Percentiles rank a stretch among this genome's conserved stretches.
These are phyloP conservation scores for Rhegmatorhina hoffmannsi DNA, from an alignment of 2,113 vertebrate species.

Conservation along the genomic window DNA sequence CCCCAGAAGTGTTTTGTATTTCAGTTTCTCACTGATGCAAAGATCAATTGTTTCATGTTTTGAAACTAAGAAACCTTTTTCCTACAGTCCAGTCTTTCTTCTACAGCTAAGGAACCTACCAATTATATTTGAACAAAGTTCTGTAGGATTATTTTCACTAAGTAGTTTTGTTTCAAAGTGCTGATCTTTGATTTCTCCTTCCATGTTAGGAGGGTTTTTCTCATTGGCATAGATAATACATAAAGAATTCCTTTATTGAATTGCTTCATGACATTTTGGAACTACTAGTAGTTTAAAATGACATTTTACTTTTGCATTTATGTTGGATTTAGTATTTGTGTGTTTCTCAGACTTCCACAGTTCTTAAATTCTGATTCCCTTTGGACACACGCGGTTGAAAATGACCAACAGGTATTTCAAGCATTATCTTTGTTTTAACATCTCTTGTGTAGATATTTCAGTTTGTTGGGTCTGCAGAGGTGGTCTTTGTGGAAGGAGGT, in stretches of 20 bases:
- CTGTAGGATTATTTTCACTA: neutral
- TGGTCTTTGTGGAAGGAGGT: neutral
- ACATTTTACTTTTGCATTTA: accelerated
- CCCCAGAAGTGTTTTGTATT: neutral
- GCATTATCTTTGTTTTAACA: neutral
- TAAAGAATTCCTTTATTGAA: neutral
- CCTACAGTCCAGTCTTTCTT: neutral
- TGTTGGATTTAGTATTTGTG: neutral
- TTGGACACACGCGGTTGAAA: conserved; percentile 14
- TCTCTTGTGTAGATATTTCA: neutral
- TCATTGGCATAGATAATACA: neutral
- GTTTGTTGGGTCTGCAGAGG: neutral
- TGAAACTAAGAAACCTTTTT: neutral
- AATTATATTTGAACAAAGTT: neutral
- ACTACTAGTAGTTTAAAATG: neutral
- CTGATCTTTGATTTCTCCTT: neutral
- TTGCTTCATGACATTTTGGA: neutral
- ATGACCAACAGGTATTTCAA: conserved; percentile 66
- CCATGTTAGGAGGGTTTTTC: neutral
- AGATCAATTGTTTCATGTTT: neutral
- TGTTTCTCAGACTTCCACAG: conserved; percentile 69
- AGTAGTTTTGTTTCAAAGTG: neutral
- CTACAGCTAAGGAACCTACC: neutral
- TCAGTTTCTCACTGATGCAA: neutral
- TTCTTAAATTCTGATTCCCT: conserved; percentile 64